Evolutionary conservation across 2,113 vertebrate species (phyloP), one percentile per base, ranked within the genome.

Genomic region (Apodemus sylvaticus): DNA sequence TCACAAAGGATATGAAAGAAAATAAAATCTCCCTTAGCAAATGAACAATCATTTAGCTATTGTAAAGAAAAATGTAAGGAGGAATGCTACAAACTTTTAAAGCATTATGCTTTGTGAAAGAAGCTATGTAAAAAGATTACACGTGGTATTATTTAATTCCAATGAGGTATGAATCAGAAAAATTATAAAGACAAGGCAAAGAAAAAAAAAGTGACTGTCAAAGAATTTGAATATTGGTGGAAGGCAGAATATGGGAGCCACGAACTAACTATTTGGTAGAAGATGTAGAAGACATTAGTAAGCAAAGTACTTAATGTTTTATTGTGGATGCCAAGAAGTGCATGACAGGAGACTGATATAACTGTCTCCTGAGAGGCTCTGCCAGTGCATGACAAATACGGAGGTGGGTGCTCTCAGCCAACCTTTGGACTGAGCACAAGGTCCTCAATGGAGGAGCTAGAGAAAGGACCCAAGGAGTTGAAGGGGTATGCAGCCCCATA

Each of bases 21-120:
- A 62, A 62, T 83, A 62, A 62, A 19, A 83, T 62, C n/a, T 83
- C 24, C n/a, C n/a, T 42, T 26, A 39, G 55, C 58, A 83, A 83
- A 83, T 83, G n/a, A 60, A 60, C n/a, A 53, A 48, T 5, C 48
- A 86, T 68, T 48, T 71, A 48, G 13, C 5, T 12, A 22, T 76
- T 45, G 68, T 79, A 89, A 91, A 8, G 20, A 12, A 81, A 71
- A 20, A n/a, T 76, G 29, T 89, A 36, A 34, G 93, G 36, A 62
- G 14, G 58, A 3, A 66, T 68, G 12, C 51, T 89, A 53, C 5
- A 92, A 24, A 70, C 11, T 31, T 79, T 60, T 34, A 68, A 90
- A 93, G 76, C 17, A 64, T 31, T 77, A 45, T 93, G n/a, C 19
- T 64, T 58, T 81, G 8, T 85, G 68, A 93, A 95, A 93, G 17